Evolutionary conservation across 2,888 invertebrate species (phyloP), one percentile per base, ranked within the genome.

Genomic region (Neria commutata): DNA sequence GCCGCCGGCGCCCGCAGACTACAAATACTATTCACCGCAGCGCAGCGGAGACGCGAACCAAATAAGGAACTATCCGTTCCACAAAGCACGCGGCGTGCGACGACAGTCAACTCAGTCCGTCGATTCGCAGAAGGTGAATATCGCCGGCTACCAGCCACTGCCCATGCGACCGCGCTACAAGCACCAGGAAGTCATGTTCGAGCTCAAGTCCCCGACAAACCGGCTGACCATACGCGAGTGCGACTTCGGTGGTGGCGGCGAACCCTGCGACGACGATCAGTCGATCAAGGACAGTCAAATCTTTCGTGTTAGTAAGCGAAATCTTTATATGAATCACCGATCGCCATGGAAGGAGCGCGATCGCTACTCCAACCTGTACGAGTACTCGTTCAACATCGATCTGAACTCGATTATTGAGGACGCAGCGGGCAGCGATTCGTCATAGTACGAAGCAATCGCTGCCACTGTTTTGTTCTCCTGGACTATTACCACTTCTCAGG

Each of bases 291-390:
- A 81, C 69, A 81, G 81, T 72, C 81, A 81, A 74, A 81, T 81
- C 74, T 81, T 81, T 78, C 81, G 81, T 71, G 80, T 81, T 76
- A 82, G 81, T 76, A 82, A 81, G 76, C 77, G 82, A 74, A 80
- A 81, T 77, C 74, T 82, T 68, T 81, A 81, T 73, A 79, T 80
- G 78, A 78, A 81, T 76, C 80, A 81, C 68, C 75, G 81, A 65
- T 81, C 81, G 75, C 81, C 81, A 60, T 78, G 78, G 77, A 80
- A 79, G 70, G 79, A 81, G 67, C 79, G 80, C 65, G 80, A 82
- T 72, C 78, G 81, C 33, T 81, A 81, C 68, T 82, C 82, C 54
- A 82, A 82, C 67, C 78, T 82, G 51, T 82, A 82, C 67, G 82
- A 82, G 70, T 82, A 82, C 67, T 80, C 81, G 65, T 81, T 81